phyloP scores from a whole-genome alignment of 2,797 vertebrate genomes.

The Zenarchopterus dispar region DNA sequence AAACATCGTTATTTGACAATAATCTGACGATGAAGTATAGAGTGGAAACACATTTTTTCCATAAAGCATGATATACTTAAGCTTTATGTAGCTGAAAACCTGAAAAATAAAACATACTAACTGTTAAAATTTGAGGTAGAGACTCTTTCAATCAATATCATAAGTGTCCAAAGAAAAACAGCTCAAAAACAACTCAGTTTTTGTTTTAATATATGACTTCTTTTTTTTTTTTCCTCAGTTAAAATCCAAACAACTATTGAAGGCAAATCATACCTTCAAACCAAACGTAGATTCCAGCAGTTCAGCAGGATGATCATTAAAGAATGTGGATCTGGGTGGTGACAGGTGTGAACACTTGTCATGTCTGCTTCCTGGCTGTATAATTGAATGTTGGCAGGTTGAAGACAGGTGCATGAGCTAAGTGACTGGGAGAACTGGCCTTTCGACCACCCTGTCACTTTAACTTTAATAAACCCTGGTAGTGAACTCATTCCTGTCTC shows the following conservation, averaged over 20 bases:
- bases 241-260: neutral
- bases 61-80: too few relatives aligned
- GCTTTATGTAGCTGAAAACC: neutral
- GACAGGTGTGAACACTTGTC: constrained; percentile 55
- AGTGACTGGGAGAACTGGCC: constrained; percentile 38
- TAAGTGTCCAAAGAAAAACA: constrained; percentile 1
- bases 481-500: constrained; percentile 29
- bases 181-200: neutral
- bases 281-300: constrained; percentile 13
- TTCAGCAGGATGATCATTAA: constrained; percentile 20
- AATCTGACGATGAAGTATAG: too few relatives aligned
- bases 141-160: too few relatives aligned
- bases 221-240: too few relatives aligned
- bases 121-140: neutral
- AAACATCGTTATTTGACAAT: too few relatives aligned
- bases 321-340: constrained; percentile 19
- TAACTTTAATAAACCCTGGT: constrained; percentile 31
- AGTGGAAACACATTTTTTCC: too few relatives aligned
- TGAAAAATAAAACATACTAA: neutral
- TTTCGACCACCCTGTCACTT: constrained; percentile 55
- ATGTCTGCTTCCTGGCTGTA: constrained; percentile 22
- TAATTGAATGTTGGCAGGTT: constrained; percentile 56
- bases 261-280: too few relatives aligned
- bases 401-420: constrained; percentile 48
- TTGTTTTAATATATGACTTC: too few relatives aligned